phyloP scores from a whole-genome alignment of 2,888 invertebrate species.

The Nasonia oneida region DNA sequence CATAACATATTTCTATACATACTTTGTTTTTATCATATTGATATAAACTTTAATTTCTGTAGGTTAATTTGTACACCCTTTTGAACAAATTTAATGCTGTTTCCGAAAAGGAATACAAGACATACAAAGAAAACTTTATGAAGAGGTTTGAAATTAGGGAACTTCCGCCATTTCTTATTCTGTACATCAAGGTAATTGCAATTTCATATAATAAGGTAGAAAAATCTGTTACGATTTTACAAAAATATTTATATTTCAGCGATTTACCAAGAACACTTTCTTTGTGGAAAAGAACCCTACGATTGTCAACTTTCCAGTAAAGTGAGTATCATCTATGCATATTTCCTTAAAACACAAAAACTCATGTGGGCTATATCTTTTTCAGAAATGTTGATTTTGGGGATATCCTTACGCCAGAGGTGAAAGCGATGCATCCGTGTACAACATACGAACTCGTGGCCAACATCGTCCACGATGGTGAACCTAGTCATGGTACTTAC shows the following conservation, averaged over 20 bases:
- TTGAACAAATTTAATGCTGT: conserved; percentile 98
- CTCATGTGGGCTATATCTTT: background rate
- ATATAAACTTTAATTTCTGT: conserved; percentile 68
- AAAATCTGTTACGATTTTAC: too few species aligned
- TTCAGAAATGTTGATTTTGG: conserved; percentile 97
- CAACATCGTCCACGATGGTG: conserved; percentile 99
- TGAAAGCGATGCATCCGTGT: conserved; percentile 86
- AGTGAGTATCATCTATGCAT: conserved; percentile 83
- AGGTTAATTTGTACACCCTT: conserved; percentile 96
- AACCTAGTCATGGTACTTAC: conserved; percentile 96
- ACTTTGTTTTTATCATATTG: conserved; percentile 1
- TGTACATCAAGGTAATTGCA: conserved; percentile 90
- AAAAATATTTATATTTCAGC: conserved; percentile 74
- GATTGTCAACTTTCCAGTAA: conserved; percentile 99
- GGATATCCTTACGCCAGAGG: conserved; percentile 93
- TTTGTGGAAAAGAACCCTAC: conserved; percentile 99
- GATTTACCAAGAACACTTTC: conserved; percentile 99
- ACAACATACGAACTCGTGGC: conserved; percentile 98
- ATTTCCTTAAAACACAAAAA: conserved; percentile 3
- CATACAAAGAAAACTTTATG: conserved; percentile 98
- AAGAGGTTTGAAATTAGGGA: conserved; percentile 97
- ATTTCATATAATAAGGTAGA: too few species aligned
- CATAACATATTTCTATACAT: background rate
- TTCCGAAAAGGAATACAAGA: conserved; percentile 98
- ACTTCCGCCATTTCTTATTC: conserved; percentile 95